Evolutionary conservation across 2,113 vertebrate species (phyloP).

Genomic region (Alectura lathami): DNA sequence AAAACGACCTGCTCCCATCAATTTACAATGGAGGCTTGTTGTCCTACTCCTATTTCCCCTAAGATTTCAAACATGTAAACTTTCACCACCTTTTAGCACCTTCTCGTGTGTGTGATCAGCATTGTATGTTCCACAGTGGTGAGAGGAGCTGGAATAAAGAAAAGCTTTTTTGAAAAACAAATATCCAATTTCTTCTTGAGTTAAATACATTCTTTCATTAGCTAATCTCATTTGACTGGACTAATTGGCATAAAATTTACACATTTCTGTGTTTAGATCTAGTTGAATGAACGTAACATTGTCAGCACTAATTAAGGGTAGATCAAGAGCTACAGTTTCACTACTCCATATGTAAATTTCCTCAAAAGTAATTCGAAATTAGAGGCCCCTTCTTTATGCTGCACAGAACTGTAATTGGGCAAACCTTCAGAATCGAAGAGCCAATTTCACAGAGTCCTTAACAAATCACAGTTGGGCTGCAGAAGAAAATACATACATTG

Average conservation of each 20-base stretch:
- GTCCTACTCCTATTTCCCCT: neutral
- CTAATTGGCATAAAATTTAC: conserved; percentile 52
- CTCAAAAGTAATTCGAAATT: conserved; percentile 29
- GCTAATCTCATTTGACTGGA: conserved; percentile 15
- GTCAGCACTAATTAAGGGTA: conserved; percentile 42
- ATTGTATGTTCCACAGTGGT: neutral
- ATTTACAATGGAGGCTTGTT: neutral
- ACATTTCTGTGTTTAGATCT: neutral
- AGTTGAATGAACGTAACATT: conserved; percentile 26
- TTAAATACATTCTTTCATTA: conserved; percentile 34
- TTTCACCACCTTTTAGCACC: neutral
- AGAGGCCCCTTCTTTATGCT: neutral
- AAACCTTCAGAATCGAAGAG: conserved; percentile 1
- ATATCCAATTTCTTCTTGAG: neutral
- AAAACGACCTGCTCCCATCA: neutral
- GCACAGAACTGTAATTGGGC: neutral
- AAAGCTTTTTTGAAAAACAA: neutral
- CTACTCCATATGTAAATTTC: conserved; percentile 20
- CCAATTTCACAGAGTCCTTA: neutral
- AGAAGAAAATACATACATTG: neutral
- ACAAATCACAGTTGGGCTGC: neutral
- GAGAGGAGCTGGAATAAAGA: neutral
- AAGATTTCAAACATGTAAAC: neutral
- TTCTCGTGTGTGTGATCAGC: neutral
- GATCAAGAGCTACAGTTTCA: conserved; percentile 5